A percentile compares a stretch with the other conserved stretches of the same genome.
These are phyloP conservation scores for Drosophila repleta DNA, from an alignment of 1,140 invertebrate species.

Conservation along the genomic window DNA sequence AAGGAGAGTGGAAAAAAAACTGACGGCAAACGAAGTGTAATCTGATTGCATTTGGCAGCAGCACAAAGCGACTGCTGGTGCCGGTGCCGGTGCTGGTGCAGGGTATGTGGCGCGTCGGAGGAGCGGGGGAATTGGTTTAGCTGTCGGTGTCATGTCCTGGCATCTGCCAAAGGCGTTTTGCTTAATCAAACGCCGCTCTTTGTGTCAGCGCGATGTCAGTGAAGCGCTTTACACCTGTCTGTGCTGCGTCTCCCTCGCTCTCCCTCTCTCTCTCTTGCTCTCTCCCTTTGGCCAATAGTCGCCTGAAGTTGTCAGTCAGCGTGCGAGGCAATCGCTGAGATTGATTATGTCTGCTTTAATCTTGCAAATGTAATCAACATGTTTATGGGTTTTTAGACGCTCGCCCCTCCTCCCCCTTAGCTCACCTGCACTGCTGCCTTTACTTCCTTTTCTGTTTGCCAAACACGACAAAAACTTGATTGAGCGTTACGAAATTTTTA, in stretches of 20 bases:
- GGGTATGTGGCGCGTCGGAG: background rate
- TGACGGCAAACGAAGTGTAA: constrained; percentile 63
- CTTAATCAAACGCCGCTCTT: constrained; percentile 73
- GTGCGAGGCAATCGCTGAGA: constrained; percentile 56
- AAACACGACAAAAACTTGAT: constrained; percentile 1
- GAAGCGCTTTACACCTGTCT: constrained; percentile 47
- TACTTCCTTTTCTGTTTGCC: constrained; percentile 27
- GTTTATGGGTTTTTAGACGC: constrained; percentile 25
- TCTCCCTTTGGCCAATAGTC: background rate
- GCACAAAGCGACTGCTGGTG: constrained; percentile 44
- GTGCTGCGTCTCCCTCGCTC: background rate
- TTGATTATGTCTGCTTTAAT: constrained; percentile 70
- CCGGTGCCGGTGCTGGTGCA: background rate
- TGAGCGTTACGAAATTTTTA: background rate
- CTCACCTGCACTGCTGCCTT: background rate
- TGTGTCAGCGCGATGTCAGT: constrained; percentile 65
- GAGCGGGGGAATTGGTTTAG: constrained; percentile 3
- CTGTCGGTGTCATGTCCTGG: constrained; percentile 51
- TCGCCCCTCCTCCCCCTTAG: background rate
- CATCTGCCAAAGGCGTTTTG: constrained; percentile 65
- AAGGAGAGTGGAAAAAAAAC: constrained; percentile 5
- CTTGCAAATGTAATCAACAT: constrained; percentile 61
- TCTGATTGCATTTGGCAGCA: constrained; percentile 75
- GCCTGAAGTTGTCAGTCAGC: constrained; percentile 22
- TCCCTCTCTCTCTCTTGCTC: background rate